These are phyloP conservation scores for Micromesistius poutassou DNA, from an alignment of 2,797 vertebrate genomes.

Conservation along the genomic window DNA sequence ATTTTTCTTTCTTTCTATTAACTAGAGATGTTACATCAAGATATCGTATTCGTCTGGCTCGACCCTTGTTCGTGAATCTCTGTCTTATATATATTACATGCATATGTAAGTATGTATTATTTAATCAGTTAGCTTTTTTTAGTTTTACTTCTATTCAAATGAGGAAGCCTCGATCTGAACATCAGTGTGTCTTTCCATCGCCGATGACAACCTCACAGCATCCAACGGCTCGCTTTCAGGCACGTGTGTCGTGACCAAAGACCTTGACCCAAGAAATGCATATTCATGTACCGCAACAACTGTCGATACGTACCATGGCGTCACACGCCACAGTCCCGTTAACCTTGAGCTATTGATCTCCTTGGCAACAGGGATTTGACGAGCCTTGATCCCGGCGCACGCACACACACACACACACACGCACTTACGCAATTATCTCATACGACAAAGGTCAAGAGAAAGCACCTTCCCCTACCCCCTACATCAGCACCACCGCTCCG, in stretches of 20 bases:
- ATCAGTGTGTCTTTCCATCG: background rate
- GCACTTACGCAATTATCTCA: background rate
- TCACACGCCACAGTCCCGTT: background rate
- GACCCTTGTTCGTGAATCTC: background rate
- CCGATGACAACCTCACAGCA: too few species aligned
- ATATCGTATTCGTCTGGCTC: background rate
- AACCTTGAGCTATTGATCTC: constrained; percentile 33
- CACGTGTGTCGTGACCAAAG: too few species aligned
- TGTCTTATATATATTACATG: background rate
- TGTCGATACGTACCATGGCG: background rate
- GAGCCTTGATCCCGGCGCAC: constrained; percentile 6
- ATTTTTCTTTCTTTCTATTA: background rate
- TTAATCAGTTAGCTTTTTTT: background rate
- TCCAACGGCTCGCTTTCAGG: too few species aligned
- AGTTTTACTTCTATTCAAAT: background rate
- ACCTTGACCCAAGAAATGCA: too few species aligned
- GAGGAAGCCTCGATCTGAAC: background rate
- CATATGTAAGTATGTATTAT: background rate
- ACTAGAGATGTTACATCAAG: background rate
- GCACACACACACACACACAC: background rate
- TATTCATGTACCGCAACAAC: too few species aligned
- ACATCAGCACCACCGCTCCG: background rate
- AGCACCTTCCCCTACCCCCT: too few species aligned
- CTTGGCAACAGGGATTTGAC: constrained; percentile 17
- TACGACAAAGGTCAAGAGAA: background rate